Evolutionary conservation across 2,113 vertebrate species (phyloP).

Genomic region (Vidua macroura): DNA sequence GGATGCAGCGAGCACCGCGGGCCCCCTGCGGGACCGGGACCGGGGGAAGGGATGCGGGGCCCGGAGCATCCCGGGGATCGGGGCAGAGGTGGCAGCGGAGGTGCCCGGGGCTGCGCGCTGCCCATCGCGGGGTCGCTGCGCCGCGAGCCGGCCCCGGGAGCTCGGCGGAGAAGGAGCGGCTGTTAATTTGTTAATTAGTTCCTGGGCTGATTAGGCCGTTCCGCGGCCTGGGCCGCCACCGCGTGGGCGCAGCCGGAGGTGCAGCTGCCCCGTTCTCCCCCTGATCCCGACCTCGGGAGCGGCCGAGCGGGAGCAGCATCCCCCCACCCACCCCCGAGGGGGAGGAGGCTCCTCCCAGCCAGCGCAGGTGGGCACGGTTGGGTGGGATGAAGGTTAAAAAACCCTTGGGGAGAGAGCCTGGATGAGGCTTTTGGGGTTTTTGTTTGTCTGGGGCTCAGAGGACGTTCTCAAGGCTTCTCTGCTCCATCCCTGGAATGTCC

Average conservation of each 20-base stretch:
- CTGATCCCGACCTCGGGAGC: accelerated
- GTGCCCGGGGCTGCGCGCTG: not conserved
- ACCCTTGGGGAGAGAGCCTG: accelerated
- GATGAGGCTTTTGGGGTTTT: accelerated
- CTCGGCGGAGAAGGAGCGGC: not conserved
- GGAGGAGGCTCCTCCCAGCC: not conserved
- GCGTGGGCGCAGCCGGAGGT: not conserved
- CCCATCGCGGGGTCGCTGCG: not conserved
- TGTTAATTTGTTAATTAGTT: accelerated
- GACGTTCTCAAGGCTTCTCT: accelerated
- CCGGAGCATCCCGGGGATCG: not conserved
- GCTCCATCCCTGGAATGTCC: too few species aligned
- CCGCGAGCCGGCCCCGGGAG: not conserved
- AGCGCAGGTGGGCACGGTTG: accelerated
- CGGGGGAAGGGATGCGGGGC: not conserved
- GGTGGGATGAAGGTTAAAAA: not conserved
- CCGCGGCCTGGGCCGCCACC: conserved; percentile 26
- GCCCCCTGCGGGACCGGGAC: not conserved
- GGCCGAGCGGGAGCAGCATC: not conserved
- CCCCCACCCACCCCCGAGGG: not conserved
- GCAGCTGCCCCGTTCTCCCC: not conserved
- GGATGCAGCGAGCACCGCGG: not conserved
- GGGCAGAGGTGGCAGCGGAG: not conserved
- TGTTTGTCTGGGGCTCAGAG: accelerated
- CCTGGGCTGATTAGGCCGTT: not conserved